A percentile compares a stretch with the other conserved stretches of the same genome.
Conservation (phyloP, 2,888 invertebrate genomes). For the Taphrorychus bicolor region DNA sequence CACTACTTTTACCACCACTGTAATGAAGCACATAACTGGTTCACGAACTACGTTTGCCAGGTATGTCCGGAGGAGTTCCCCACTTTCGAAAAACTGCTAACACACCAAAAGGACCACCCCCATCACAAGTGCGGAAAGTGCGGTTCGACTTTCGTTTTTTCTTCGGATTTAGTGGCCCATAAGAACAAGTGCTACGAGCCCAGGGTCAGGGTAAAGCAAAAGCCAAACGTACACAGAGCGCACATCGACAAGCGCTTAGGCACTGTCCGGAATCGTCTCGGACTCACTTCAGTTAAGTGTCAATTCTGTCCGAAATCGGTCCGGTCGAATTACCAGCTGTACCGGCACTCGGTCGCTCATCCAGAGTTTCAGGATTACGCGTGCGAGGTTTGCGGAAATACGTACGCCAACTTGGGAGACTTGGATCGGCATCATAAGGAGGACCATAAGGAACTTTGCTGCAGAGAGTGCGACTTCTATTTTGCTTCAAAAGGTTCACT, state of each 20-base stretch:
- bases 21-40: neutral
- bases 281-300: neutral
- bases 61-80: neutral
- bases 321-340: neutral
- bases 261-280: neutral
- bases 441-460: neutral
- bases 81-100: neutral
- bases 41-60: neutral
- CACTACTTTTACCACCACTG: neutral
- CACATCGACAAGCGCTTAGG: neutral
- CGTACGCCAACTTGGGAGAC: neutral
- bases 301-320: neutral
- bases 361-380: neutral
- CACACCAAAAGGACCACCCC: neutral
- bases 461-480: neutral
- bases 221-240: neutral
- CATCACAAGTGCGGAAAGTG: neutral
- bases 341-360: neutral
- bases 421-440: neutral
- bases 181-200: too few relatives aligned
- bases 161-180: neutral
- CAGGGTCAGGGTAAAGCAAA: neutral
- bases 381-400: neutral
- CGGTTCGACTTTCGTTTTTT: neutral
- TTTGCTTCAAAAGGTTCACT: neutral